Conservation (phyloP, 2,888 invertebrate genomes). For the Gari tellinella region DNA sequence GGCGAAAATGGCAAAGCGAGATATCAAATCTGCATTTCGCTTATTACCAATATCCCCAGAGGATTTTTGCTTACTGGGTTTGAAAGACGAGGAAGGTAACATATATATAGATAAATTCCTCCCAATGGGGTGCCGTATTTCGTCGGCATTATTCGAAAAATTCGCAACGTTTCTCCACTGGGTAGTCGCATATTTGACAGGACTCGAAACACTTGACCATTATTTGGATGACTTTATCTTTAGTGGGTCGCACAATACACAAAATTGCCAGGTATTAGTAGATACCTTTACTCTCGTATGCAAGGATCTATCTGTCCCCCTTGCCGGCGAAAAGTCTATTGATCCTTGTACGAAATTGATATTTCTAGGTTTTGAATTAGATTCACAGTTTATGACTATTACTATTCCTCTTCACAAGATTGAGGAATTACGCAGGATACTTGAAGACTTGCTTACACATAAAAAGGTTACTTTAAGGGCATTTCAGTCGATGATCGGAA, state of each 20-base stretch:
- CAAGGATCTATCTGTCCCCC: not conserved
- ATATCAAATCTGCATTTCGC: constrained; percentile 30
- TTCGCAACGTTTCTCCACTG: constrained; percentile 14
- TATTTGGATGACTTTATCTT: constrained; percentile 33
- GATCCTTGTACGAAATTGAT: constrained; percentile 10
- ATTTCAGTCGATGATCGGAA: constrained; percentile 27
- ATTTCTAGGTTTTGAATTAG: constrained; percentile 30
- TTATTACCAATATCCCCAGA: constrained; percentile 11
- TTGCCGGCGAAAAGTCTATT: constrained; percentile 3
- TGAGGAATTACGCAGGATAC: too few species aligned
- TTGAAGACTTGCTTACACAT: too few species aligned
- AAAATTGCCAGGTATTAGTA: constrained; percentile 20
- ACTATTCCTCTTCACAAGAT: constrained; percentile 20
- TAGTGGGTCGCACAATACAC: not conserved
- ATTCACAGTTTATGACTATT: constrained; percentile 6
- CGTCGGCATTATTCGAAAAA: constrained; percentile 30
- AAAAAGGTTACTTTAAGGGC: constrained; percentile 20
- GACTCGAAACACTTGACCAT: constrained; percentile 20
- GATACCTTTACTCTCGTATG: not conserved
- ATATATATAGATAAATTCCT: constrained; percentile 27
- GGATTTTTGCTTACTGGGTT: constrained; percentile 28
- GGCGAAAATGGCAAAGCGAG: too few species aligned
- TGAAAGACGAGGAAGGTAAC: constrained; percentile 11
- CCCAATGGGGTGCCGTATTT: constrained; percentile 18
- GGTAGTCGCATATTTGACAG: not conserved